phyloP scores from a whole-genome alignment of 2,797 vertebrate genomes.

The Gambusia yucatana region DNA sequence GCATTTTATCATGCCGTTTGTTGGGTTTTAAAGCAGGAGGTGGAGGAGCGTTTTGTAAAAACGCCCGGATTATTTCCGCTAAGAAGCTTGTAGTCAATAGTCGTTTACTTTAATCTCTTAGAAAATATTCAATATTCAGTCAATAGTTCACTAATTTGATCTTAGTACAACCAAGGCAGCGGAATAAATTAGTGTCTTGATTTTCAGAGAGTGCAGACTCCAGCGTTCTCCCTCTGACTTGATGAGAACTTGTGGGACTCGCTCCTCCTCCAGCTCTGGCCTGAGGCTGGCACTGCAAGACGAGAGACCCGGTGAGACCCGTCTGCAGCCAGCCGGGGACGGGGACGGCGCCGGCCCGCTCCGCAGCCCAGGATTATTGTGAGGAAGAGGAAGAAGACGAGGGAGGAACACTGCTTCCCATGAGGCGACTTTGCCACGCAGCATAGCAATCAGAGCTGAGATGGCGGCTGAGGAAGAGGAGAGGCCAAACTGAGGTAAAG shows the following conservation, averaged over 20 bases:
- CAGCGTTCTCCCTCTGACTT: background rate
- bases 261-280: constrained; percentile 15
- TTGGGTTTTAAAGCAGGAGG: background rate
- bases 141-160: constrained; percentile 10
- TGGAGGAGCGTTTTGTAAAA: background rate
- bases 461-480: constrained; percentile 21
- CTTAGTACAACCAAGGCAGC: background rate
- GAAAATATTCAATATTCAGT: constrained; percentile 10
- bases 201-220: constrained; percentile 7
- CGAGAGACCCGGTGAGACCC: constrained; percentile 15
- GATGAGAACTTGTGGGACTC: constrained; percentile 18
- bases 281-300: constrained; percentile 33
- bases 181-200: background rate
- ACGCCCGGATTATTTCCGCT: background rate
- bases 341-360: constrained; percentile 24
- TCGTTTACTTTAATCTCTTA: constrained; percentile 10
- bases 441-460: constrained; percentile 38
- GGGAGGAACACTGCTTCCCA: constrained; percentile 26
- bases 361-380: constrained; percentile 26
- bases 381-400: constrained; percentile 25
- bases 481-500: constrained; percentile 44
- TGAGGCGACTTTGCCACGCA: constrained; percentile 42
- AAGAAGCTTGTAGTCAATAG: constrained; percentile 10
- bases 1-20: constrained; percentile 14
- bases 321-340: constrained; percentile 21